Conservation (phyloP, 2,888 invertebrate genomes). For the Ectobius pallidus region DNA sequence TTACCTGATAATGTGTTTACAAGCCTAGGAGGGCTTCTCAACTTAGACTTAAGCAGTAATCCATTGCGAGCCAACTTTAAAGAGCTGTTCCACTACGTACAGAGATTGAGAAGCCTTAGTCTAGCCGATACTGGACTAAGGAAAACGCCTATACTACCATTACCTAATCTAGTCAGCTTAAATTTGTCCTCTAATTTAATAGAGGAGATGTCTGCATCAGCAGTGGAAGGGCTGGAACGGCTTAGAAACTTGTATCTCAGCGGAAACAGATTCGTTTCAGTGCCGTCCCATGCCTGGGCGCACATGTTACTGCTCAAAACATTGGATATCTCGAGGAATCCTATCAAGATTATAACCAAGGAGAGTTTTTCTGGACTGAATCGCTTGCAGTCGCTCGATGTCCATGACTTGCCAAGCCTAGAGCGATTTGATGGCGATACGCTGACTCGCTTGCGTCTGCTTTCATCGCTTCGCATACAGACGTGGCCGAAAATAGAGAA, state of each 20-base stretch:
- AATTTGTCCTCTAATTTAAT: constrained; percentile 82
- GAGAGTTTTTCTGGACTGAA: constrained; percentile 74
- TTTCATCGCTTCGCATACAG: constrained; percentile 73
- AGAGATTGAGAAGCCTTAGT: constrained; percentile 77
- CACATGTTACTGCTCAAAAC: constrained; percentile 73
- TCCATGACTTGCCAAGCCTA: constrained; percentile 74
- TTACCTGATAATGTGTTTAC: constrained; percentile 89
- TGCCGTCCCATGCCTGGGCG: constrained; percentile 77
- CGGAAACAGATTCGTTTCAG: constrained; percentile 74
- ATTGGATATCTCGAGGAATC: constrained; percentile 82
- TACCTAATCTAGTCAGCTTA: constrained; percentile 77
- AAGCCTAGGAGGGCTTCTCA: constrained; percentile 76
- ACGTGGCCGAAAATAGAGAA: constrained; percentile 77
- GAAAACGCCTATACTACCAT: constrained; percentile 74
- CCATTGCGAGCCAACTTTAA: constrained; percentile 83
- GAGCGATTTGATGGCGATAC: constrained; percentile 77
- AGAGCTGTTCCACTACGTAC: constrained; percentile 85
- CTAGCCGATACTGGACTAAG: constrained; percentile 79
- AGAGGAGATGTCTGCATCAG: constrained; percentile 69
- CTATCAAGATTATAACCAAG: constrained; percentile 71
- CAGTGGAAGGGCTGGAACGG: constrained; percentile 62
- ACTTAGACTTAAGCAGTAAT: constrained; percentile 81
- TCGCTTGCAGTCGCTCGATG: constrained; percentile 74
- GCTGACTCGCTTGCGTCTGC: constrained; percentile 71
- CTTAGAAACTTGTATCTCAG: constrained; percentile 77